These are phyloP conservation scores for Alca torda DNA, from an alignment of 2,797 vertebrate species.

Conservation along the genomic window DNA sequence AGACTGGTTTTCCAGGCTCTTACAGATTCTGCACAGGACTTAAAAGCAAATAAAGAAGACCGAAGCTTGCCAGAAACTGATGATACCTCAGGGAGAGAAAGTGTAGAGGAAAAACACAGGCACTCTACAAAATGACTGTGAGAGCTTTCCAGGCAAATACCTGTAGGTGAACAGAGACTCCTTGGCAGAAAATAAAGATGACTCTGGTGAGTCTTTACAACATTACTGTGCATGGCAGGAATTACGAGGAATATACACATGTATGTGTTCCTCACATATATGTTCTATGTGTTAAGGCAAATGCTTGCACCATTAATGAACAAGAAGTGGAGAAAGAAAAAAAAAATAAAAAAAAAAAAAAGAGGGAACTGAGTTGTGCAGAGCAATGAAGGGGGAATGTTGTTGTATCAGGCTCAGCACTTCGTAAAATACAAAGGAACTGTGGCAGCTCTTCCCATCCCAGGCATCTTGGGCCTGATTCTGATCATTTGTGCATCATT, in stretches of 20 bases:
- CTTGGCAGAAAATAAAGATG: neutral
- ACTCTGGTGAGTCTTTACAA: neutral
- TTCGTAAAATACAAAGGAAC: slow-evolving; percentile 8
- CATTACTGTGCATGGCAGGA: neutral
- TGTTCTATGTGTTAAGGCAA: neutral
- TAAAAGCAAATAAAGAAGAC: neutral
- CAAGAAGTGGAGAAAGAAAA: neutral
- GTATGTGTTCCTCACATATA: neutral
- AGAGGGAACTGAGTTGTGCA: neutral
- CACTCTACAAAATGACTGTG: neutral
- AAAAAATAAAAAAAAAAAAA: neutral
- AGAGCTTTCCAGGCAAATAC: slow-evolving; percentile 15
- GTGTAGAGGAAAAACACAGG: neutral
- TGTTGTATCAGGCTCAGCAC: neutral
- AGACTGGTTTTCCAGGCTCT: neutral
- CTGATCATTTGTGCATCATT: neutral
- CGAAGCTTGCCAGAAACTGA: neutral
- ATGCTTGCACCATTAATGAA: neutral
- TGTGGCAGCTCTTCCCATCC: neutral
- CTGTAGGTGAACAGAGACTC: neutral
- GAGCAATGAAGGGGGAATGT: neutral
- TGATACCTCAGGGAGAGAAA: neutral
- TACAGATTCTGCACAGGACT: neutral
- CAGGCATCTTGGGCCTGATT: neutral
- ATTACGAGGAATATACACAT: neutral